Base-by-base conservation (phyloP, 2,113 vertebrate genomes). In the Megaptera novaeangliae region DNA sequence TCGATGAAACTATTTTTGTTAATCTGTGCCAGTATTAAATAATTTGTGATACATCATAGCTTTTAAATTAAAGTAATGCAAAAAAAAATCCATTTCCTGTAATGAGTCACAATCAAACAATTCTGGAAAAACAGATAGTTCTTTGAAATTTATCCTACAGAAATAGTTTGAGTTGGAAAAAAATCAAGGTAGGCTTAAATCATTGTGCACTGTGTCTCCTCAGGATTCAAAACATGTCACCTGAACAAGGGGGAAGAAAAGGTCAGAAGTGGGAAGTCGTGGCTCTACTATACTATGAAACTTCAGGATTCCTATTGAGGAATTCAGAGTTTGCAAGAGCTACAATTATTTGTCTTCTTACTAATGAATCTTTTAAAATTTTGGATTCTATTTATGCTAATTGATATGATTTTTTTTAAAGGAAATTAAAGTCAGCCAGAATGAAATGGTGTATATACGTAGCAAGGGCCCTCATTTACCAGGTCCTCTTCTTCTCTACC, bases 71-170 rank as follows among this genome's bases (percentile, higher is more conserved):
- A 96, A 91, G 63, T 34, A 68, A 72, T 68, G 20, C 59, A 80
- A 39, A 94, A 97, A 41, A 96, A 97, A 66, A 29, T 94, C 36
- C 2, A 71, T 94, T 94, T 89, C 29, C 46, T 92, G 13, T 46
- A 95, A 69, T 89, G 69, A 94, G 69, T 83, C 81, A 80, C 21
- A 31, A 75, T 77, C 84, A 34, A 97, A 57, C 2, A 20, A 87
- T 78, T 95, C 29, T 84, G 41, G 63, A 92, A 83, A 95, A 90
- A 41, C 44, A 72, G 63, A 71, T 59, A 66, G 34, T 63, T 81
- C 25, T 69, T 95, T 89, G 72, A 72, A 91, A 41, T 75, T 92
- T 97, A 82, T 55, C 39, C 77, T 80, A 80, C 29, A 95, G 85
- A 77, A 84, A 71, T 75, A 85, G 64, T 46, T 39, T 91, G 63